Base-by-base conservation (phyloP, 2,113 vertebrate genomes). In the Arenaria interpres region DNA sequence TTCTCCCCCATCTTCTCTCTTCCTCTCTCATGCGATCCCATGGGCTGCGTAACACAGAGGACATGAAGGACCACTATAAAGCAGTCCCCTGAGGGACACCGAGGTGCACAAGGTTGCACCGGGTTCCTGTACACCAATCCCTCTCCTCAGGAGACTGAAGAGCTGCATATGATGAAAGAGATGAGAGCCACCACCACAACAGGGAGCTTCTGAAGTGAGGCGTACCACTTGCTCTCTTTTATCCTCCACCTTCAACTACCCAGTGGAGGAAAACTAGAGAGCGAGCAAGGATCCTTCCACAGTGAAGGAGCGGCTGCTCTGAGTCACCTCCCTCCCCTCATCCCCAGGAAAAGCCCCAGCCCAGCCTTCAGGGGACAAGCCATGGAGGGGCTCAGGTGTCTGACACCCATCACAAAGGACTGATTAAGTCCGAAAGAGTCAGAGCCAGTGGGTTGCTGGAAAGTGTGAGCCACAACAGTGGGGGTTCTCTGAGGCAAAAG, bases 381-480 rank as follows among this genome's bases (percentile, higher is more conserved):
- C 6, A 9, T 10, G 0, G 3, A 91, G 89, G 90, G 91, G 66
- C 69, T 91, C 27, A 6, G 33, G 24, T 91, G 45, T 79, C 53
- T 95, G 88, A 90, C 48, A 89, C 53, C n/a, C 3, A 0, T 89
- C 80, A 76, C 2, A 4, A 76, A 91, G 46, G 74, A 74, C 41
- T 97, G 94, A 97, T 92, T 92, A 97, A 95, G 74, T 88, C 74
- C 0, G 5, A 94, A 95, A 95, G 76, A 97, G 48, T 68, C 96
- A 95, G 81, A 95, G 64, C 53, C 59, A 89, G 96, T 97, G 92
- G 91, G 97, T 48, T 91, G 94, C 89, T 95, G 97, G 97, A 97
- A 97, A 97, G 45, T 93, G 77, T 97, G 96, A 96, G 90, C 84
- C 81, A 69, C 41, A 45, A 37, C 33, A 76, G 28, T 68, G 73